Evolutionary conservation across 2,888 invertebrate genomes (phyloP).

Genomic region (Keiferia lycopersicella): DNA sequence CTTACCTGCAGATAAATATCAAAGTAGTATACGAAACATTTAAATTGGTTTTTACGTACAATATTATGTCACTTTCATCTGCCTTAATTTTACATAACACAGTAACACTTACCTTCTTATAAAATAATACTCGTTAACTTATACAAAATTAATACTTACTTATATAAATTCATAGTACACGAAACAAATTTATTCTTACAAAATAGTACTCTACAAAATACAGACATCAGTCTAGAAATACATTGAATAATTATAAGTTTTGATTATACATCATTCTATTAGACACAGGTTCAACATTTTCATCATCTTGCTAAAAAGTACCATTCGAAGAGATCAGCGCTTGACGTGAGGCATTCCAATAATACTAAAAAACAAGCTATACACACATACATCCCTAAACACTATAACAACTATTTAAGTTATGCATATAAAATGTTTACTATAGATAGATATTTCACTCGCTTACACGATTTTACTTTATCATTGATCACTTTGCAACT

Average conservation of each 20-base stretch:
- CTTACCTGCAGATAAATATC: neutral
- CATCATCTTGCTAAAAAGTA: conserved; percentile 41
- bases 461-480: neutral
- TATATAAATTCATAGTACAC: conserved; percentile 23
- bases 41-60: conserved; percentile 7
- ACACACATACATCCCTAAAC: conserved; percentile 17
- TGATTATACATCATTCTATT: conserved; percentile 10
- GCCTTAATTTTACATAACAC: conserved; percentile 20
- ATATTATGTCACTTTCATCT: conserved; percentile 16
- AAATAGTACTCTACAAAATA: conserved; percentile 24
- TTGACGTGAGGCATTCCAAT: conserved; percentile 37
- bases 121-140: conserved; percentile 9
- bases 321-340: conserved; percentile 61
- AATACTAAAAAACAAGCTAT: conserved; percentile 44
- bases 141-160: conserved; percentile 14
- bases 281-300: conserved; percentile 4
- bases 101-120: conserved; percentile 14
- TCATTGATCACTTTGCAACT: neutral
- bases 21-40: neutral
- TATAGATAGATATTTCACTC: neutral
- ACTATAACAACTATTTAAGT: conserved; percentile 2
- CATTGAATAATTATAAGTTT: neutral
- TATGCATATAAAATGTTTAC: neutral
- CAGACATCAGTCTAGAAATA: conserved; percentile 26
- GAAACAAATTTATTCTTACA: neutral